Evolutionary conservation across 2,113 vertebrate species (phyloP).

Genomic region (Phyllopteryx taeniolatus): DNA sequence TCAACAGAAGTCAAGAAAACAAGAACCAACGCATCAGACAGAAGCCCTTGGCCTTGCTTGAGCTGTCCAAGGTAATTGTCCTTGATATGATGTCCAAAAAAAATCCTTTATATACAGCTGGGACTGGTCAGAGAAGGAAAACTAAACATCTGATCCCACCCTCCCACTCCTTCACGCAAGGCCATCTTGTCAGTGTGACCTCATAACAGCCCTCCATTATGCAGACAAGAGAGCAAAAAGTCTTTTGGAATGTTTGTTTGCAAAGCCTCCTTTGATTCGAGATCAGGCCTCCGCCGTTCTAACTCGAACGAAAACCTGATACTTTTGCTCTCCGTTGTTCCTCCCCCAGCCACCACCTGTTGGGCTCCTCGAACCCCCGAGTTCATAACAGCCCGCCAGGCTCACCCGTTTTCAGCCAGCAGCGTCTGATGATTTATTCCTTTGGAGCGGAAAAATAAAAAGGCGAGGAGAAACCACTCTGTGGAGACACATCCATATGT

Average conservation of each 20-base stretch:
- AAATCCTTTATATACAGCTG: constrained; percentile 4
- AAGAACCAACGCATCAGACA: constrained; percentile 44
- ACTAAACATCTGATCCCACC: not conserved
- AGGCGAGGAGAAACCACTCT: not conserved
- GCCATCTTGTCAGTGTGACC: constrained; percentile 25
- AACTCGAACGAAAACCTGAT: constrained; percentile 62
- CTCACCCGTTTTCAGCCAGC: constrained; percentile 25
- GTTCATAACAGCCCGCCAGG: constrained; percentile 16
- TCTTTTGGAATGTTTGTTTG: constrained; percentile 53
- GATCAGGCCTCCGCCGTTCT: constrained; percentile 35
- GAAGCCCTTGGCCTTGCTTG: constrained; percentile 63
- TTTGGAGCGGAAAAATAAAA: constrained; percentile 1
- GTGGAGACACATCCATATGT: constrained; percentile 21
- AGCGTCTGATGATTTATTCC: constrained; percentile 20
- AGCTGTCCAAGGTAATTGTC: constrained; percentile 65
- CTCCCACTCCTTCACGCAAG: constrained; percentile 7
- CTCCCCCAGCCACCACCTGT: constrained; percentile 54
- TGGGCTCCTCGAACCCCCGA: constrained; percentile 28
- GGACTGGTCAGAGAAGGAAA: constrained; percentile 7
- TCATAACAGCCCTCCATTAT: constrained; percentile 24
- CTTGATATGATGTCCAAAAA: constrained; percentile 7
- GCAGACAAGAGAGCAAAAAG: constrained; percentile 12
- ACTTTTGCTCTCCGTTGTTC: constrained; percentile 37
- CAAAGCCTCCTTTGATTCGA: constrained; percentile 44
- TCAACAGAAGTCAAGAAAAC: constrained; percentile 58